Evolutionary conservation across 2,113 vertebrate species (phyloP).

Genomic region (Benthochromis sp.): DNA sequence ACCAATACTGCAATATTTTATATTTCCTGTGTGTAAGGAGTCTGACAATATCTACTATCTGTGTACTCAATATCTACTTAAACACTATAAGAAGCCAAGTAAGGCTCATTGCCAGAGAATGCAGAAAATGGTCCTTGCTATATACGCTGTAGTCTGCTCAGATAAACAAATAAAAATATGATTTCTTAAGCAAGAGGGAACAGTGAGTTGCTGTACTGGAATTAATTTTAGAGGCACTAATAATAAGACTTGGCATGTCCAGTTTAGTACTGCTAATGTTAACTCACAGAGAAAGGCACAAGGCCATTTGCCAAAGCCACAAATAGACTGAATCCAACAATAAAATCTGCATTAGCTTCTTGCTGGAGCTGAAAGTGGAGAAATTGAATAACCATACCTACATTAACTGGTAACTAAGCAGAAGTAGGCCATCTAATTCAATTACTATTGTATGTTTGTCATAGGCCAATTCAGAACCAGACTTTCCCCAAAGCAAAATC

Average conservation of each 20-base stretch:
- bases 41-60: neutral
- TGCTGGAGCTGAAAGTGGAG: neutral
- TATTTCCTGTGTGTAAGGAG: slow-evolving; percentile 24
- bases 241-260: slow-evolving; percentile 22
- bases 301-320: slow-evolving; percentile 7
- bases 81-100: neutral
- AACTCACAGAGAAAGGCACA: slow-evolving; percentile 8
- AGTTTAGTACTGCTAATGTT: slow-evolving; percentile 5
- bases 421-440: neutral
- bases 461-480: neutral
- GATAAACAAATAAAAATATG: neutral
- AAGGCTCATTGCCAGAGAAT: neutral
- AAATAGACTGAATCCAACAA: slow-evolving; percentile 16
- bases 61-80: neutral
- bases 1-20: slow-evolving; percentile 47
- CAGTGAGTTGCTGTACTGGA: neutral
- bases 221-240: neutral
- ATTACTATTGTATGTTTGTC: neutral
- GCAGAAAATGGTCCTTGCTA: neutral
- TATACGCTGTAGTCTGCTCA: neutral
- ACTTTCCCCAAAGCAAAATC: neutral
- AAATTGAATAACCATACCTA: neutral
- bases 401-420: neutral
- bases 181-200: neutral
- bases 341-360: neutral